A percentile compares a stretch with the other conserved stretches of the same genome.
These are phyloP conservation scores for Lepidocyrtoides sp. DNA, from an alignment of 2,888 invertebrate species.

Conservation along the genomic window DNA sequence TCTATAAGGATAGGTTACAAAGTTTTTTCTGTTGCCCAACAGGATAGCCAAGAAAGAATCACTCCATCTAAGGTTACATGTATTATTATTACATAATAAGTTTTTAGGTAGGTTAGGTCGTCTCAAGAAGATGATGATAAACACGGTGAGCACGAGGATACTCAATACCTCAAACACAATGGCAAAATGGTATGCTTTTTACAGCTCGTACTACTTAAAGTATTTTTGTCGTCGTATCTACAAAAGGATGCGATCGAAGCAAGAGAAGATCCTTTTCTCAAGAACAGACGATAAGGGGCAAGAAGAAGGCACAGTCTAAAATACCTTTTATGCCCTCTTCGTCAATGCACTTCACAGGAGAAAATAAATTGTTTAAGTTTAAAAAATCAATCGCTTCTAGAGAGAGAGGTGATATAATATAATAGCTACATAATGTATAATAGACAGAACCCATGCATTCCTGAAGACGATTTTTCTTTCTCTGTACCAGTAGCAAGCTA, in stretches of 20 bases:
- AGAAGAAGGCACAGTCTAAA: slow-evolving; percentile 64
- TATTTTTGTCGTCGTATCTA: not conserved
- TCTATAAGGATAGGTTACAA: slow-evolving; percentile 39
- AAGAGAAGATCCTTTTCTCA: slow-evolving; percentile 50
- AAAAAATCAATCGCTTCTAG: not conserved
- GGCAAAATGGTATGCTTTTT: slow-evolving; percentile 56
- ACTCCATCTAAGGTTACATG: not conserved
- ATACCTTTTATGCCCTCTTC: slow-evolving; percentile 8
- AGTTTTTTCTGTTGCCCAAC: slow-evolving; percentile 8
- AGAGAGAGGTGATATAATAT: not conserved
- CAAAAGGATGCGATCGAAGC: slow-evolving; percentile 53
- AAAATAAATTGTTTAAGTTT: too few species aligned
- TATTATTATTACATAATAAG: slow-evolving; percentile 10
- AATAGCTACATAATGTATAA: not conserved
- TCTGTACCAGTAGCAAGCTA: not conserved
- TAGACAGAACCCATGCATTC: not conserved
- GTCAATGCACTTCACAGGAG: too few species aligned
- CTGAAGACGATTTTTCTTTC: not conserved
- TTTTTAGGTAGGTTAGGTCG: slow-evolving; percentile 36
- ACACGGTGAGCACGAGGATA: slow-evolving; percentile 65
- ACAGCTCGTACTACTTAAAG: slow-evolving; percentile 42
- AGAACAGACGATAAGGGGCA: slow-evolving; percentile 51
- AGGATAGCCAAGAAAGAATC: slow-evolving; percentile 20
- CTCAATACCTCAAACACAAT: slow-evolving; percentile 53
- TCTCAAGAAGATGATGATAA: not conserved